Evolutionary conservation across 2,797 vertebrate species (phyloP).

Genomic region (Gambelia wislizenii): DNA sequence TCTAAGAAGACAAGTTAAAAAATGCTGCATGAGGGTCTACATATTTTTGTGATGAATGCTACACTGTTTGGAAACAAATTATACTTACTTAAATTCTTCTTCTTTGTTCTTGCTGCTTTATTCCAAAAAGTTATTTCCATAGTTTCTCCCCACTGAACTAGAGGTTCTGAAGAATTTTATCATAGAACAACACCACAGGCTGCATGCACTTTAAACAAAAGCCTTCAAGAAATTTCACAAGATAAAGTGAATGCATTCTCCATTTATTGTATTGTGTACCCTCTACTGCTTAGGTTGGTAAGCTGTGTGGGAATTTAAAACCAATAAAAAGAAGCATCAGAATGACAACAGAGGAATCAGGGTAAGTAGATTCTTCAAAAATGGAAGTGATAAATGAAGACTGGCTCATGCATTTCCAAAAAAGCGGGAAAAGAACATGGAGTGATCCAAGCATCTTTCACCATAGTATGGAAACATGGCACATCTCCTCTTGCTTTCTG

Average conservation of each 20-base stretch:
- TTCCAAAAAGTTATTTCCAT: neutral
- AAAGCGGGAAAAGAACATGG: neutral
- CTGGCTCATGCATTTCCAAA: neutral
- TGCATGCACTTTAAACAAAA: slow-evolving; percentile 16
- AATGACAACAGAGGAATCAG: neutral
- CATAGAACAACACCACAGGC: neutral
- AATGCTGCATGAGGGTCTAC: neutral
- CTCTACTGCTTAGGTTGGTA: slow-evolving; percentile 6
- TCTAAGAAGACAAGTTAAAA: neutral
- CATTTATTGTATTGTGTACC: slow-evolving; percentile 3
- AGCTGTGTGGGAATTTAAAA: slow-evolving; percentile 23
- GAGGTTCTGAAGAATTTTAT: slow-evolving; percentile 15
- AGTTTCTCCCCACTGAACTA: slow-evolving; percentile 23
- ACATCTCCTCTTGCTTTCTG: neutral
- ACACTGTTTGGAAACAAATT: neutral
- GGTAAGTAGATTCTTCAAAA: neutral
- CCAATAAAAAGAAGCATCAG: slow-evolving; percentile 8
- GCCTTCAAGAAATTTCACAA: slow-evolving; percentile 25
- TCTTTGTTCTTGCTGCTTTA: neutral
- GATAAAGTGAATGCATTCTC: slow-evolving; percentile 17
- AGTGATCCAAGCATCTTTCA: neutral
- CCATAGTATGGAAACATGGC: neutral
- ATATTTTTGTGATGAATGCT: neutral
- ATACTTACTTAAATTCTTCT: neutral
- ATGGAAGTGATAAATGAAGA: neutral